These are phyloP conservation scores for Spermophilus dauricus DNA, from an alignment of 2,113 vertebrate genomes.

Conservation along the genomic window DNA sequence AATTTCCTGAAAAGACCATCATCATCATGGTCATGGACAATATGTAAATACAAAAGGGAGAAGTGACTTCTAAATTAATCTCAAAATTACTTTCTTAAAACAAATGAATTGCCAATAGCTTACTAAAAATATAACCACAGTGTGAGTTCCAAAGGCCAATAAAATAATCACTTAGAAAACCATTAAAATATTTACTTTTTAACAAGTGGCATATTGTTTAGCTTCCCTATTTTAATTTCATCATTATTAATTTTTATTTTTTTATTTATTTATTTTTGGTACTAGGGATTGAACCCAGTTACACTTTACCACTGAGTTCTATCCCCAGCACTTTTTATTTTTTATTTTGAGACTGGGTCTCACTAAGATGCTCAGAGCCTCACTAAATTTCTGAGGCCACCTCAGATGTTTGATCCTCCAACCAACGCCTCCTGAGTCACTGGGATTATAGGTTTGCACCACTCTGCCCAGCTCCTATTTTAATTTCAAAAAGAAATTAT, in stretches of 20 bases:
- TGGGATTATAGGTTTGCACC: too few species aligned
- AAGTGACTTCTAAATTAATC: slow-evolving; percentile 14
- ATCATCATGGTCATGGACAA: slow-evolving; percentile 1
- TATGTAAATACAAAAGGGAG: slow-evolving; percentile 19
- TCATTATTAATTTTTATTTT: too few species aligned
- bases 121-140: neutral
- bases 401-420: too few species aligned
- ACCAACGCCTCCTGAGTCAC: too few species aligned
- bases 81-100: slow-evolving; percentile 57
- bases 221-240: slow-evolving; percentile 47
- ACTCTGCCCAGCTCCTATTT: too few species aligned
- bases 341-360: too few species aligned
- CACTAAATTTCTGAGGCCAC: too few species aligned
- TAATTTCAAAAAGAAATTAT: slow-evolving; percentile 45
- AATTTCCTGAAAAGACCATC: neutral
- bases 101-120: neutral
- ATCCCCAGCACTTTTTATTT: too few species aligned
- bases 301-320: too few species aligned
- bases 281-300: too few species aligned
- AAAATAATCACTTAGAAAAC: neutral
- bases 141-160: neutral
- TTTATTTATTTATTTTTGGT: too few species aligned
- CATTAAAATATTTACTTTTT: slow-evolving; percentile 66
- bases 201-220: slow-evolving; percentile 58
- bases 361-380: too few species aligned